Base-by-base conservation (phyloP, 2,888 invertebrate genomes). In the Mimas tiliae region DNA sequence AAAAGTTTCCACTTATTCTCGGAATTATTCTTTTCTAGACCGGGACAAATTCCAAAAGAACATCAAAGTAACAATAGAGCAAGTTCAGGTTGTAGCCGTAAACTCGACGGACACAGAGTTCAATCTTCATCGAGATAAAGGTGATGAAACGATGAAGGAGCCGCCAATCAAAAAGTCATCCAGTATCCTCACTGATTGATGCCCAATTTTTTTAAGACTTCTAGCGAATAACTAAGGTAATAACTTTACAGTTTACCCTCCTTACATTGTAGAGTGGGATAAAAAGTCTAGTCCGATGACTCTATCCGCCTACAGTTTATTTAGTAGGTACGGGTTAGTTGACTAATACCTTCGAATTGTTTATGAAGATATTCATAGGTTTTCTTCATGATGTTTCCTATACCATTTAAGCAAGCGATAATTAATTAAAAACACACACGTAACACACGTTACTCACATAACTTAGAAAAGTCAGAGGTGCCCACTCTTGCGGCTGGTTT, bases 31-130 rank as follows among this genome's bases (percentile, higher is more conserved):
- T 12, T 19, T 64, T 64, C 0, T 19, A 64, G 63, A 38, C 33
- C 33, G 51, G 6, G 63, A 64, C 1, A 64, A 51, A 16, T 19
- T 38, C 19, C 8, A 38, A 21, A 50, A 64, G 3, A 64, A 64
- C 6, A 64, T 64, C 34, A 64, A 50, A 51, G 63, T 64, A 6
- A 64, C 50, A 19, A 51, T 64, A 48, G 63, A 64, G 34, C 34
- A 9, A 12, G 51, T 64, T 19, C 50, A 64, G 19, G 38, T 58
- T 42, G 6, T 58, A 11, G 58, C 19, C 12, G 58, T 58, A 42
- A 42, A 42, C 19, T 38, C 58, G 6, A 42, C 58, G 3, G 42
- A 42, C 19, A 42, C 58, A 6, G 42, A 58, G 38, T 42, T 38
- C 16, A 7, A 19, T 12, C 19, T 58, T 42, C 42, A 19, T 19